Evolutionary conservation across 53 echinoderm and acorn worm species (phyloP).

Genomic region (Paelopatides confundens): DNA sequence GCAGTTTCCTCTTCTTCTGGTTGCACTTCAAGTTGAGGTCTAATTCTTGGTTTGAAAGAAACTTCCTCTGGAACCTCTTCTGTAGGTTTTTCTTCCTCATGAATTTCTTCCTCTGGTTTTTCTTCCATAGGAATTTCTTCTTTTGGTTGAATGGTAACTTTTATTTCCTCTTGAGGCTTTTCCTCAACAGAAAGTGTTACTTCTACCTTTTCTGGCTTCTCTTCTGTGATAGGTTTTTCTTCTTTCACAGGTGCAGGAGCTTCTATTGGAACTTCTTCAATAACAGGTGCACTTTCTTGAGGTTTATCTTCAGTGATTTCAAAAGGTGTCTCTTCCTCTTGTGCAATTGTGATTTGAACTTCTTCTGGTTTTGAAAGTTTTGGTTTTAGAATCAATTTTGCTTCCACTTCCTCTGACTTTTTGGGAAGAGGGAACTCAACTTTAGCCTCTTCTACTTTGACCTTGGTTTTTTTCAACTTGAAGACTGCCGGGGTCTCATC

Average conservation of each 20-base stretch:
- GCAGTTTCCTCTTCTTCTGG: conserved; percentile 37
- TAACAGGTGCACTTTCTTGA: conserved; percentile 46
- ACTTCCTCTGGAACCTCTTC: conserved; percentile 55
- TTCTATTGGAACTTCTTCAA: conserved; percentile 11
- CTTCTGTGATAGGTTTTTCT: conserved; percentile 51
- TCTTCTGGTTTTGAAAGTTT: conserved; percentile 12
- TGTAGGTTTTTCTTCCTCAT: conserved; percentile 49
- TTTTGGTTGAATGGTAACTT: conserved; percentile 51
- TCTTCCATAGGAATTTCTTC: conserved; percentile 63
- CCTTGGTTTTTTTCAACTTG: conserved; percentile 13
- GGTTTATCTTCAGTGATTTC: conserved; percentile 63
- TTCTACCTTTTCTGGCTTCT: conserved; percentile 34
- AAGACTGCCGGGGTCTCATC: conserved; percentile 2
- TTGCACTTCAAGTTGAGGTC: not conserved
- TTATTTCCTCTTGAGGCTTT: conserved; percentile 60
- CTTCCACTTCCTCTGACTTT: conserved; percentile 40
- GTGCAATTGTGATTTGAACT: conserved; percentile 54
- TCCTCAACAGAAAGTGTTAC: conserved; percentile 41
- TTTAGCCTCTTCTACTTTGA: not conserved
- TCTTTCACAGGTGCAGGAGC: conserved; percentile 43
- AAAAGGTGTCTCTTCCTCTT: conserved; percentile 49
- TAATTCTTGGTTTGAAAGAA: conserved; percentile 33
- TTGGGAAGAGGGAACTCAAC: conserved; percentile 4
- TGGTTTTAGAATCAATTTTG: conserved; percentile 38
- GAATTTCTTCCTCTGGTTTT: conserved; percentile 45